These are phyloP conservation scores for Maccullochella peelii DNA, from an alignment of 2,113 vertebrate genomes.

Conservation along the genomic window DNA sequence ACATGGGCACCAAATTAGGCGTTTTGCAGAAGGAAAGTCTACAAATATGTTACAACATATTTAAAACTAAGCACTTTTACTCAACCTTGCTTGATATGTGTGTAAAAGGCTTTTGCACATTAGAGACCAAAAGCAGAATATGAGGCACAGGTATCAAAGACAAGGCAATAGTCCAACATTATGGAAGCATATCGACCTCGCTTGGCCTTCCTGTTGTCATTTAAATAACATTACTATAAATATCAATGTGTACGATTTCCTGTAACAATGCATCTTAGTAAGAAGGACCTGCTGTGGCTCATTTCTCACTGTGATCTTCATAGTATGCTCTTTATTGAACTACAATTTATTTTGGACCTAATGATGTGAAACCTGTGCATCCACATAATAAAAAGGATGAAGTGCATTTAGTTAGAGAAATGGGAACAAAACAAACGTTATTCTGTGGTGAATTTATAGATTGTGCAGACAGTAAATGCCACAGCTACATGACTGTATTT, in stretches of 20 bases:
- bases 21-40: conserved; percentile 10
- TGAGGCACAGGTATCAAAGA: conserved; percentile 64
- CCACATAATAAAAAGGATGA: neutral
- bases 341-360: neutral
- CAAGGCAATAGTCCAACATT: conserved; percentile 42
- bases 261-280: neutral
- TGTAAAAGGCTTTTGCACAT: conserved; percentile 35
- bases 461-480: neutral
- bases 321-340: neutral
- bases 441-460: neutral
- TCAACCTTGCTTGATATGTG: conserved; percentile 41
- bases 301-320: neutral
- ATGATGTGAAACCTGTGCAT: neutral
- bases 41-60: conserved; percentile 42
- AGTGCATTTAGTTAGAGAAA: neutral
- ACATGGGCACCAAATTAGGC: conserved; percentile 16
- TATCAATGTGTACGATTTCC: neutral
- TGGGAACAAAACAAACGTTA: neutral
- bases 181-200: conserved; percentile 43
- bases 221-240: neutral
- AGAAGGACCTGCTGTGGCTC: neutral
- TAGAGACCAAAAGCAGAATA: conserved; percentile 37
- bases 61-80: conserved; percentile 26
- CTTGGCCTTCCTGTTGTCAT: neutral
- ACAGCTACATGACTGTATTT: conserved; percentile 16